phyloP scores from a whole-genome alignment of 1,140 invertebrate species.

The Trachymyrmex septentrionalis region DNA sequence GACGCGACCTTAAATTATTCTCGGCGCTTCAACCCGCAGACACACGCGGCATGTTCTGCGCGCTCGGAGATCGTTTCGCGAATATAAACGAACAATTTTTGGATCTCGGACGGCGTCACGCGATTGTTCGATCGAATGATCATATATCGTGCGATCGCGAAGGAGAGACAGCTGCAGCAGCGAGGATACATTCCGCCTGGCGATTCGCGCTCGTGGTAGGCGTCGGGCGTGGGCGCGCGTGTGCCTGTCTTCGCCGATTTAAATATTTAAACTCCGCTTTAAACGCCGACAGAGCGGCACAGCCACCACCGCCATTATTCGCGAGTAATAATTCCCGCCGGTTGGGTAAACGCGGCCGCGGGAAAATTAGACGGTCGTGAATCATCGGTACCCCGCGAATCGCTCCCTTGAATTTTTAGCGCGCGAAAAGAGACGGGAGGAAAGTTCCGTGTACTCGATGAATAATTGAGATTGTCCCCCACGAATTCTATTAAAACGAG shows the following conservation, averaged over 20 bases:
- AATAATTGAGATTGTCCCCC: constrained; percentile 53
- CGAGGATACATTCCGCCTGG: constrained; percentile 53
- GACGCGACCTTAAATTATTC: constrained; percentile 13
- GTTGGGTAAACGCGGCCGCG: constrained; percentile 61
- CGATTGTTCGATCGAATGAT: constrained; percentile 66
- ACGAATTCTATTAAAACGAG: constrained; percentile 52
- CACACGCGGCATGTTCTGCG: not conserved
- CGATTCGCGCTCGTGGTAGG: constrained; percentile 45
- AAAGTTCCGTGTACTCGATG: constrained; percentile 32
- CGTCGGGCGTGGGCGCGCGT: constrained; percentile 63
- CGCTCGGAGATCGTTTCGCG: not conserved
- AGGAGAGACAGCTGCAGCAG: constrained; percentile 43
- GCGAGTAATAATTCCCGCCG: constrained; percentile 65
- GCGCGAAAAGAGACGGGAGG: constrained; percentile 22
- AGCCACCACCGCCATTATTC: constrained; percentile 64
- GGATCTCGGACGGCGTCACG: constrained; percentile 53
- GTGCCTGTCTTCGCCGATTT: constrained; percentile 57
- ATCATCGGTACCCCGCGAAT: constrained; percentile 53
- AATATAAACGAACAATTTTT: constrained; percentile 45
- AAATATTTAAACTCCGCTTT: constrained; percentile 73
- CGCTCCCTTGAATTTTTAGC: constrained; percentile 35
- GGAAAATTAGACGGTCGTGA: constrained; percentile 67
- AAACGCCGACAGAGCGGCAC: constrained; percentile 49
- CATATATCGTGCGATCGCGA: constrained; percentile 13
- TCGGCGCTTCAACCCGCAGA: not conserved